Conservation (phyloP, 2,888 invertebrate genomes). For the Coecobrya sp. region DNA sequence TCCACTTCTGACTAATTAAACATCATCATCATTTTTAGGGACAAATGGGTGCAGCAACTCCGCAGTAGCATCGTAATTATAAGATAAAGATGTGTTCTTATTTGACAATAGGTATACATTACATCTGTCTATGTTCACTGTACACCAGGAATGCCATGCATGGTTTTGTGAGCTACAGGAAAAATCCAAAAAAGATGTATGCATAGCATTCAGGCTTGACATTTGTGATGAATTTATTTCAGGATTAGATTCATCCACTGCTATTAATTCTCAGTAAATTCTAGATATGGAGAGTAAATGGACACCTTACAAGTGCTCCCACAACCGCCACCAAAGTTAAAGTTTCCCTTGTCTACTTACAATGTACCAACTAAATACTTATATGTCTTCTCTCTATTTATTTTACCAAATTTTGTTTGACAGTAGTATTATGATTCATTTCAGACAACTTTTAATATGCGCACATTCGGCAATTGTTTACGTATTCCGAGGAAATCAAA, state of each 20-base stretch:
- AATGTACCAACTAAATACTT: neutral
- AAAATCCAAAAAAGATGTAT: neutral
- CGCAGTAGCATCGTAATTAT: neutral
- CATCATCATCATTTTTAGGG: constrained; percentile 4
- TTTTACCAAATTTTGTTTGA: constrained; percentile 36
- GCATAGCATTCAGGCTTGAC: neutral
- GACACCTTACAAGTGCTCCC: constrained; percentile 12
- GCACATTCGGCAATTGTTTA: neutral
- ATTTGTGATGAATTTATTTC: constrained; percentile 13
- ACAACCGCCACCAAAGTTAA: neutral
- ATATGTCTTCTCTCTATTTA: constrained; percentile 30
- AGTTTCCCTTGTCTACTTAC: neutral
- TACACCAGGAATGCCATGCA: neutral
- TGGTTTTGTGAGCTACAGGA: neutral
- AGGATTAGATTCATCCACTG: neutral
- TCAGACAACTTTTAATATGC: neutral
- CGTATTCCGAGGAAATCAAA: neutral
- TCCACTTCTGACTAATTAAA: constrained; percentile 7
- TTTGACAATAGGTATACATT: neutral
- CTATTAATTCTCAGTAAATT: neutral
- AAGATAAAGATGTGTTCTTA: neutral
- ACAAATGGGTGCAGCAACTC: constrained; percentile 6
- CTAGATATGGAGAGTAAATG: constrained; percentile 9
- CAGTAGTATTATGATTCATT: neutral
- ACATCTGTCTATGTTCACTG: neutral